A percentile compares a stretch with the other conserved stretches of the same genome.
phyloP scores from a whole-genome alignment of 2,888 invertebrate species.

The Temnothorax ravouxi region DNA sequence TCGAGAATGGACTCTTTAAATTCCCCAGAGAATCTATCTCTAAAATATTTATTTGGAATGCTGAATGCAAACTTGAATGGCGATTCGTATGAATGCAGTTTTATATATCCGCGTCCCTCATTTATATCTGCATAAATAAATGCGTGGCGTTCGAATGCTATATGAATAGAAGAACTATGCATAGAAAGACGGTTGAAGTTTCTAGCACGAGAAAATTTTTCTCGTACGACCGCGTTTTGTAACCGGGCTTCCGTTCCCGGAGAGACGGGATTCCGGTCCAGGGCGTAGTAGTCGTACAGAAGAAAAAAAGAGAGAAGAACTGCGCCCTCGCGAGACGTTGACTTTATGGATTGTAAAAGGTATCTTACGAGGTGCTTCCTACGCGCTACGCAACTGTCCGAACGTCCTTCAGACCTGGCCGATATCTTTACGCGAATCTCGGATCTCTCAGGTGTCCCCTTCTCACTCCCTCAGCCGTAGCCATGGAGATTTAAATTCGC shows the following conservation, averaged over 20 bases:
- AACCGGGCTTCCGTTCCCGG: conserved; percentile 56
- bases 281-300: background rate
- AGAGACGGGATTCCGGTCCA: conserved; percentile 56
- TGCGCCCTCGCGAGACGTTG: conserved; percentile 63
- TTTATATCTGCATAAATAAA: conserved; percentile 11
- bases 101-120: background rate
- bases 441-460: conserved; percentile 40
- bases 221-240: conserved; percentile 46
- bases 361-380: conserved; percentile 71
- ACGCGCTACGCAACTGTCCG: conserved; percentile 55
- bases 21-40: background rate
- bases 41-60: background rate
- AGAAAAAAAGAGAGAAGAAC: conserved; percentile 41
- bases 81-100: background rate
- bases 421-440: conserved; percentile 70
- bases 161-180: background rate
- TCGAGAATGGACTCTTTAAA: background rate
- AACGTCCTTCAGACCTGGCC: conserved; percentile 35
- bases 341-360: conserved; percentile 77
- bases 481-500: conserved; percentile 65
- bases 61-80: background rate
- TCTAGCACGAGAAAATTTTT: conserved; percentile 8
- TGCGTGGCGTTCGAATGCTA: background rate
- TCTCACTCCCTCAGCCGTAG: background rate
- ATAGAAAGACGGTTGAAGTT: background rate